phyloP scores from a whole-genome alignment of 2,113 vertebrate genomes.

The Hydropotes inermis region DNA sequence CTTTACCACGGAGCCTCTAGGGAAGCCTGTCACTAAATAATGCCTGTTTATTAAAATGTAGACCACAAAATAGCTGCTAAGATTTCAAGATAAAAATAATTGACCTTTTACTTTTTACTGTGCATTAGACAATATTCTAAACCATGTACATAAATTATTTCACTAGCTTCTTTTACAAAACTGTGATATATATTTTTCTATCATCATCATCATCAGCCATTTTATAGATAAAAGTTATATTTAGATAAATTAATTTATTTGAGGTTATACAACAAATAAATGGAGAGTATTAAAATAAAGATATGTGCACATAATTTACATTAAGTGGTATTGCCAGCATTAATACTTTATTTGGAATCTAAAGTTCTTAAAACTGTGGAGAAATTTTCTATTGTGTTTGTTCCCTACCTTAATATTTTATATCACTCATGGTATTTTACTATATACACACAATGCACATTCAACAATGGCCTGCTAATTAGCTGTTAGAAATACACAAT shows the following conservation, averaged over 20 bases:
- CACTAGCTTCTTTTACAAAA: background rate
- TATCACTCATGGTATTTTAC: background rate
- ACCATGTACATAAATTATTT: background rate
- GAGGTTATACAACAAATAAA: background rate
- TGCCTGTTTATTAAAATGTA: background rate
- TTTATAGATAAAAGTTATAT: background rate
- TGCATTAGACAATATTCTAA: background rate
- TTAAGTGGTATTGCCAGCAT: background rate
- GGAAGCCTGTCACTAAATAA: background rate
- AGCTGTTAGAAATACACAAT: background rate
- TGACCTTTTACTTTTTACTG: background rate
- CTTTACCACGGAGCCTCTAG: background rate
- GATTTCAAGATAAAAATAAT: background rate
- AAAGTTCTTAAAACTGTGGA: background rate
- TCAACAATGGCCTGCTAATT: background rate
- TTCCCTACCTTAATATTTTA: background rate
- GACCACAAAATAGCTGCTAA: background rate
- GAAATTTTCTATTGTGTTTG: background rate
- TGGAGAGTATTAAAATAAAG: background rate
- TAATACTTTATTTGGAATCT: background rate
- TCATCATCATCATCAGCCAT: background rate
- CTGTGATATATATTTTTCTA: background rate
- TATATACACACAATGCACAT: background rate
- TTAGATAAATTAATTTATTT: background rate
- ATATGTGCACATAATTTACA: background rate